Evolutionary conservation across 2,113 vertebrate genomes (phyloP), one percentile per base, ranked within the genome.

Genomic region (Oryzias celebensis): DNA sequence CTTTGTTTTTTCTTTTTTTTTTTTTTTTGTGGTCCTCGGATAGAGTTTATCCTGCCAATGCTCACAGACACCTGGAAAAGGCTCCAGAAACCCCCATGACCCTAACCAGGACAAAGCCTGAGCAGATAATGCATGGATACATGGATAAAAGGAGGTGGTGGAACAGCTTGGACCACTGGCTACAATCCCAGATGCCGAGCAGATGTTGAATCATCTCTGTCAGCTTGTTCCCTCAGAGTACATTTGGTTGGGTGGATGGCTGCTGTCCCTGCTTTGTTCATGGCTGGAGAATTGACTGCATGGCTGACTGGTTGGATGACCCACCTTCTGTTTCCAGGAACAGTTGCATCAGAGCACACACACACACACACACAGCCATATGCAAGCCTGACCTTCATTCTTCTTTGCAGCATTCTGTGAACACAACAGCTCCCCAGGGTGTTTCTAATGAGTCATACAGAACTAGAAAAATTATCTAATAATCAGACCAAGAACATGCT

Each of bases 321-420:
- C 62, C 61, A 74, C 75, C 74, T 79, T 85, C 71, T 82, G 88
- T 71, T 81, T 56, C 75, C 52, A 76, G 20, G 68, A 62, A 63
- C 58, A 73, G 55, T 2, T 75, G 14, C 18, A 59, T 22, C 50
- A 55, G 24, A 42, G 50, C 47, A 20, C 55, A 49, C 41, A 65
- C 31, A 55, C 36, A 70, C 5, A 69, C 61, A 58, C 31, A 36
- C 31, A 36, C 7, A 36, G 7, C 8, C 31, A 36, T 3, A 36
- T 36, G 10, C 36, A 36, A 36, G 36, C 48, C 62, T 68, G 74
- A 66, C 76, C 58, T 70, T 72, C 45, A 60, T 23, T 77, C 54
- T 80, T 59, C 58, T 71, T 66, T 53, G 44, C 51, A 57, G 10
- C 16, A 54, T 17, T 47, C 45, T 71, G 7, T 61, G 24, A 52